Evolutionary conservation across 2,797 vertebrate species (phyloP).

Genomic region (Girardinus metallicus): DNA sequence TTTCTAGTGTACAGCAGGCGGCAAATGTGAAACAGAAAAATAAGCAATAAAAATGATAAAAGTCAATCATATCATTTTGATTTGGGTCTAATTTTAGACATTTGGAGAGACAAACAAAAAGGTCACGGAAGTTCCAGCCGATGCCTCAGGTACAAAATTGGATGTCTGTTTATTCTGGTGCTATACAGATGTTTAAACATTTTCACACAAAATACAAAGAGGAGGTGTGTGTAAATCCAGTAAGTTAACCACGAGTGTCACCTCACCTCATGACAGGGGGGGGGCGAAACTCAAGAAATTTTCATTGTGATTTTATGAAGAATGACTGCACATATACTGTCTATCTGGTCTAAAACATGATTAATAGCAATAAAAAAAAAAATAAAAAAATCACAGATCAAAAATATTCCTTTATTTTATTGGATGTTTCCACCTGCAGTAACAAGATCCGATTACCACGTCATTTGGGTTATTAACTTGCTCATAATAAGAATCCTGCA

Average conservation of each 20-base stretch:
- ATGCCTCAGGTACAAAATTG: constrained; percentile 1
- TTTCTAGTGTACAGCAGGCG: neutral
- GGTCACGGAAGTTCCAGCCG: neutral
- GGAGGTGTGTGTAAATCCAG: neutral
- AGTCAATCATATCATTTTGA: neutral
- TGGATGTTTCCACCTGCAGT: constrained; percentile 45
- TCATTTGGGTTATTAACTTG: constrained; percentile 45
- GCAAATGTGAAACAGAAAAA: neutral
- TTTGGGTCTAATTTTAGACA: neutral
- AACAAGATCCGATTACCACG: constrained; percentile 27
- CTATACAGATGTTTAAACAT: neutral
- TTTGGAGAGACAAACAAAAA: neutral
- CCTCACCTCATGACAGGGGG: neutral
- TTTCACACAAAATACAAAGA: neutral
- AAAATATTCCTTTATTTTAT: constrained; percentile 39
- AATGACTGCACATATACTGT: neutral
- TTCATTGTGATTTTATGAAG: constrained; percentile 1
- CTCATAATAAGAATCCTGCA: constrained; percentile 50
- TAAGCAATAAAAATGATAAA: neutral
- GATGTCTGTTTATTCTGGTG: neutral
- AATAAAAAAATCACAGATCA: neutral
- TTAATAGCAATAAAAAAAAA: neutral
- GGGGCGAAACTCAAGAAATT: neutral
- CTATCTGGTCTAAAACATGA: neutral
- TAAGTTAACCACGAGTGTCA: neutral